A percentile compares a stretch with the other conserved stretches of the same genome.
Evolutionary conservation across 2,113 vertebrate species (phyloP).

Genomic region (Herpailurus yagouaroundi): DNA sequence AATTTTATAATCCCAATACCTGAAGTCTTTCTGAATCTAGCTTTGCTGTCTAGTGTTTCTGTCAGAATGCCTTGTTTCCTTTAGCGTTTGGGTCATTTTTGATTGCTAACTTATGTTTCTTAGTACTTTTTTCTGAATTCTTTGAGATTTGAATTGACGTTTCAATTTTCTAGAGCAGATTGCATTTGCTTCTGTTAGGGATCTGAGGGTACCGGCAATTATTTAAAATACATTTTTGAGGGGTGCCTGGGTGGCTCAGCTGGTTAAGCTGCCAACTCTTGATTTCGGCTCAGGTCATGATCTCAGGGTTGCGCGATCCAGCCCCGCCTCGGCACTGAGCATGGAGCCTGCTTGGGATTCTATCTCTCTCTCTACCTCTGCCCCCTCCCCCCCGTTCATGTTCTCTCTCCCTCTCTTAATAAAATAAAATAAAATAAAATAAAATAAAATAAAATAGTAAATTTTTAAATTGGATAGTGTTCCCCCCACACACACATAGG

Average conservation of each 20-base stretch:
- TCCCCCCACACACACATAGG: neutral
- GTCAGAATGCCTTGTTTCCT: neutral
- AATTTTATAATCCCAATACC: neutral
- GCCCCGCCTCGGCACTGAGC: too few relatives aligned
- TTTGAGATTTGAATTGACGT: neutral
- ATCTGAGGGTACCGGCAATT: neutral
- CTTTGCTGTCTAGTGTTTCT: neutral
- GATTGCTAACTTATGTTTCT: neutral
- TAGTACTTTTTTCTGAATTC: neutral
- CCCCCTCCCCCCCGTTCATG: too few relatives aligned
- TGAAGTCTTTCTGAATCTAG: neutral
- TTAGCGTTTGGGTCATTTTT: constrained; percentile 34
- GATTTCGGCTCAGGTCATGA: too few relatives aligned
- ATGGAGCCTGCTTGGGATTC: too few relatives aligned
- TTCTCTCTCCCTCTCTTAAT: too few relatives aligned
- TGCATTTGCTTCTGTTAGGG: neutral
- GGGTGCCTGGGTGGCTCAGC: too few relatives aligned
- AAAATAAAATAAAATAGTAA: neutral
- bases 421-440: too few relatives aligned
- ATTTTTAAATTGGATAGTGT: neutral
- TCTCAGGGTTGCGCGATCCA: too few relatives aligned
- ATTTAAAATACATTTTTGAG: neutral
- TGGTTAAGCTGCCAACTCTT: too few relatives aligned
- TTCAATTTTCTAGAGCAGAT: neutral
- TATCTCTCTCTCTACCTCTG: too few relatives aligned